Evolutionary conservation across 2,888 invertebrate species (phyloP), one percentile per base, ranked within the genome.

Genomic region (Parnassius orleans): DNA sequence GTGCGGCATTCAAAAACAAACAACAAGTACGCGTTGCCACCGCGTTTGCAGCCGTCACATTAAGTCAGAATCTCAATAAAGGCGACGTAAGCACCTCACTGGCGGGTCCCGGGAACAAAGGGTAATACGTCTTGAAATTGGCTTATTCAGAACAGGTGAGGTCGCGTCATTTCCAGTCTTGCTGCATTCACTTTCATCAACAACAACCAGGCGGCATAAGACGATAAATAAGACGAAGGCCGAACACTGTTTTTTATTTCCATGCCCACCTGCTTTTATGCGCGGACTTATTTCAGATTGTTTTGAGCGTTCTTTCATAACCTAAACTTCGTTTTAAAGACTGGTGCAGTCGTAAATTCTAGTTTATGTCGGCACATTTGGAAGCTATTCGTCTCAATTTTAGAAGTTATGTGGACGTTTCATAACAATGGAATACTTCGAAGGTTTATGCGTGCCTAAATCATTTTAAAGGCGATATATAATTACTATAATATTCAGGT

Each of bases 291-390:
- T 83, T 83, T 78, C 76, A 76, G 75, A 82, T 81, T 82, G 86
- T 85, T 86, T 83, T 77, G 71, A 83, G 74, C 71, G 82, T 83
- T 86, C 82, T 82, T 86, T 87, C 86, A 86, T 84, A 86, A 86
- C 77, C 81, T 79, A 80, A 84, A 80, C 79, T 82, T 77, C 69
- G 74, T 80, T 85, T 83, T 83, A 82, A 80, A 86, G 79, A 74
- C 83, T 77, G 70, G 66, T 71, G 72, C 79, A 77, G 69, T 84
- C 86, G 82, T 89, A 88, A 89, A 88, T 77, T 72, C 53, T 69
- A 69, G 76, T 86, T 86, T 86, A 89, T 86, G 85, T 79, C 76
- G 72, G 79, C 81, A 78, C 79, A 80, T 87, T 84, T 78, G 78
- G 78, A 72, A 79, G 78, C 76, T 74, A 77, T 82, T 74, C 71